Base-by-base conservation (phyloP, 2,113 vertebrate species). In the Platichthys flesus region DNA sequence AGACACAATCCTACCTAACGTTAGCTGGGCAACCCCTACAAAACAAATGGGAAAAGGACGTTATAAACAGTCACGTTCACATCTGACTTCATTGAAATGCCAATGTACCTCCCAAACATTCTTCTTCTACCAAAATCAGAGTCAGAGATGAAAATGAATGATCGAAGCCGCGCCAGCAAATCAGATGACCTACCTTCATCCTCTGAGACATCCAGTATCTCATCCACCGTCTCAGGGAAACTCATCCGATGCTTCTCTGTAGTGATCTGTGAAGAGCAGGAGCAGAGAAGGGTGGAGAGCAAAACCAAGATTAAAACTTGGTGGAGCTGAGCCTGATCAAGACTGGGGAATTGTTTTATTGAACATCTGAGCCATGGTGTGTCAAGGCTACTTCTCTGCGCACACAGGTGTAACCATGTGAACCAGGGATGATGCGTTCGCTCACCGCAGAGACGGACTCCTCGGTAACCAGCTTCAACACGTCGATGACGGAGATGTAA, bases 401-500 rank as follows among this genome's bases (percentile, higher is more conserved):
- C 28, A 37, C 4, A 54, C 4, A 54, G 3, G 35, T 40, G 66
- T 70, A 67, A 77, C 68, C 82, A 78, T 61, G 78, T 28, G 59
- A 73, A 82, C 37, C 47, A 52, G 16, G 45, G 5, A 23, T 61
- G 57, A 77, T 54, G 58, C 35, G 61, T 35, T 31, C 73, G 68
- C 96, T 89, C 94, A 98, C 98, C 93, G 86, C 85, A 3, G 95
- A 90, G 20, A 95, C 92, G 0, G 94, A 95, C 86, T 97, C 97
- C 68, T 98, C 96, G 0, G 97, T 98, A 84, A 99, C 97, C 16
- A 97, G 93, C 89, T 98, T 98, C 71, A 99, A 95, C 77, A 99
- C 97, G 0, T 99, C 98, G 0, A 97, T 99, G 64, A 99, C 98
- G 0, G 98, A 99, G 88, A 99, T 99, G 93, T 99, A 99, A 85